These are phyloP conservation scores for Morus bassanus DNA, from an alignment of 2,797 vertebrate genomes.

Conservation along the genomic window DNA sequence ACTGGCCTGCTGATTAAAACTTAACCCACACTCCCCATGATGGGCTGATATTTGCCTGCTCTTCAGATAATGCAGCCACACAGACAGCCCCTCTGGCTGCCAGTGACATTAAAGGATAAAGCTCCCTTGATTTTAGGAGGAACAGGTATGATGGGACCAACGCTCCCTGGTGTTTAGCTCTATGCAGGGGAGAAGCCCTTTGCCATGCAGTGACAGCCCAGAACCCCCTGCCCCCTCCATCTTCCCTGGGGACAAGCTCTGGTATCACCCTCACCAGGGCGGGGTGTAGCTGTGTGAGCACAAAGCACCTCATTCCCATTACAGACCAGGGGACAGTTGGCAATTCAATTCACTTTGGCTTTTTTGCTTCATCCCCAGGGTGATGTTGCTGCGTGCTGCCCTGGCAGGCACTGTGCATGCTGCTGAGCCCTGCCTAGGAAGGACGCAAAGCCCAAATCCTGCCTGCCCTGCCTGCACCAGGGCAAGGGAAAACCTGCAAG, in stretches of 20 bases:
- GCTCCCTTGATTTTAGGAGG: not conserved
- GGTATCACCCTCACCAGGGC: not conserved
- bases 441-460: not conserved
- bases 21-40: not conserved
- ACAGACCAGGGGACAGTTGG: not conserved
- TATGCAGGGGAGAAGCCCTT: not conserved
- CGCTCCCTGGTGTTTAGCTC: rapidly evolving
- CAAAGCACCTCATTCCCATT: not conserved
- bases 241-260: not conserved
- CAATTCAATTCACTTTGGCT: not conserved
- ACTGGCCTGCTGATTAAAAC: slow-evolving; percentile 20
- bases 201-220: rapidly evolving
- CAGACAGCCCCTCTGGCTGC: slow-evolving; percentile 14
- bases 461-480: not conserved
- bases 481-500: not conserved
- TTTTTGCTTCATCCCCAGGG: not conserved
- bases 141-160: not conserved
- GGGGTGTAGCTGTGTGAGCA: not conserved
- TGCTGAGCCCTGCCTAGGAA: not conserved
- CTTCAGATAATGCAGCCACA: not conserved
- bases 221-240: not conserved
- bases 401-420: rapidly evolving
- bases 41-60: slow-evolving; percentile 12
- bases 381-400: not conserved
- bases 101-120: not conserved